Evolutionary conservation across 2,888 invertebrate genomes (phyloP).

Genomic region (Drosophila kokeensis): DNA sequence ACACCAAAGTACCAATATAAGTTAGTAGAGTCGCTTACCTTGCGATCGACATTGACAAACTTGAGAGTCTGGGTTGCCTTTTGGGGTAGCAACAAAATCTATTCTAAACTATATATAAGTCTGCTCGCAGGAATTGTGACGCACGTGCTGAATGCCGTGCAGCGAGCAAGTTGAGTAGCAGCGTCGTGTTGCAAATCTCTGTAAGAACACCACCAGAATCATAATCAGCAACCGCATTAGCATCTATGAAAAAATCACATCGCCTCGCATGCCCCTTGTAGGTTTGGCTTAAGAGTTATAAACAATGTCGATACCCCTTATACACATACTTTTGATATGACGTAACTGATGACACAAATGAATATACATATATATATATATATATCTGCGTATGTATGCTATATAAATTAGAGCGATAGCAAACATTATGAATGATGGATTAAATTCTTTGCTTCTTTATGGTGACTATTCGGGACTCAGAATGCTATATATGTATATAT

Average conservation of each 20-base stretch:
- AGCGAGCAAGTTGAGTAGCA: conserved; percentile 93
- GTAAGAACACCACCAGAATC: conserved; percentile 81
- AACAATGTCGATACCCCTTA: background rate
- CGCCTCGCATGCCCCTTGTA: background rate
- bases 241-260: conserved; percentile 14
- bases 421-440: conserved; percentile 9
- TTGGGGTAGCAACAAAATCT: conserved; percentile 55
- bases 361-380: too few species aligned
- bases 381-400: background rate
- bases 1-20: conserved; percentile 40
- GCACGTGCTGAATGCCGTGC: conserved; percentile 89
- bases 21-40: conserved; percentile 67
- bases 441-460: background rate
- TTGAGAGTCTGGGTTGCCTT: conserved; percentile 18
- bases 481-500: background rate
- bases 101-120: conserved; percentile 90
- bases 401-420: background rate
- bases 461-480: background rate
- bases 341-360: conserved; percentile 4
- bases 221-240: conserved; percentile 55
- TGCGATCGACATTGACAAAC: conserved; percentile 56
- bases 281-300: background rate
- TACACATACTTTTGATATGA: background rate
- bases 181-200: conserved; percentile 91
- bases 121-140: conserved; percentile 94